These are phyloP conservation scores for Ceramica pisi DNA, from an alignment of 2,888 invertebrate species.

Conservation along the genomic window DNA sequence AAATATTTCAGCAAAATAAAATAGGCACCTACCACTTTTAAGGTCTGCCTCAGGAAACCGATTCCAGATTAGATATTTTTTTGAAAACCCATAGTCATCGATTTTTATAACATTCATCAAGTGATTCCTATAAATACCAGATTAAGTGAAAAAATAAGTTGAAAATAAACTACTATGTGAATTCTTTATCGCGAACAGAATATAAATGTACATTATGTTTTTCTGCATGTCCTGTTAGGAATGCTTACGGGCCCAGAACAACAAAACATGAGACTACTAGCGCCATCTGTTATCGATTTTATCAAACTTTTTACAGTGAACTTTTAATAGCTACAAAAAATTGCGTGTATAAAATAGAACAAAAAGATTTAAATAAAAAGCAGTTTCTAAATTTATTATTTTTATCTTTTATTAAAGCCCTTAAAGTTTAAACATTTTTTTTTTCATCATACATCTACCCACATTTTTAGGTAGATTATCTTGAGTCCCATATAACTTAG, in stretches of 20 bases:
- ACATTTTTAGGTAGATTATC: too few species aligned
- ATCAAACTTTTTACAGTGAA: conserved; percentile 17
- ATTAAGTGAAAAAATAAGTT: not conserved
- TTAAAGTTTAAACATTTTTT: too few species aligned
- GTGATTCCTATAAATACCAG: not conserved
- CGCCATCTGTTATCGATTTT: conserved; percentile 58
- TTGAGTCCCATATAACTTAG: too few species aligned
- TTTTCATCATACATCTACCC: too few species aligned
- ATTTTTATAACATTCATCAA: not conserved
- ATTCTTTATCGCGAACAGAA: not conserved
- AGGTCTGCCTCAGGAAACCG: not conserved
- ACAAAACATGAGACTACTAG: conserved; percentile 18
- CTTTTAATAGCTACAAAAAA: not conserved
- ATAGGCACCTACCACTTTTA: not conserved
- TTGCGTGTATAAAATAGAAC: too few species aligned
- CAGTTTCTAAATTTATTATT: too few species aligned
- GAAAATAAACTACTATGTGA: not conserved
- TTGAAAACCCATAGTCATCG: too few species aligned
- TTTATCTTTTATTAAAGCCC: too few species aligned
- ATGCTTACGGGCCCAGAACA: too few species aligned
- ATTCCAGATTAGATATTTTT: too few species aligned
- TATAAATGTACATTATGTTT: not conserved
- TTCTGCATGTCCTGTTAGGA: not conserved
- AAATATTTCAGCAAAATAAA: not conserved
- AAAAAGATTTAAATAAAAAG: too few species aligned